Conservation (phyloP, 2,888 invertebrate species). For the Cepaea hortensis region DNA sequence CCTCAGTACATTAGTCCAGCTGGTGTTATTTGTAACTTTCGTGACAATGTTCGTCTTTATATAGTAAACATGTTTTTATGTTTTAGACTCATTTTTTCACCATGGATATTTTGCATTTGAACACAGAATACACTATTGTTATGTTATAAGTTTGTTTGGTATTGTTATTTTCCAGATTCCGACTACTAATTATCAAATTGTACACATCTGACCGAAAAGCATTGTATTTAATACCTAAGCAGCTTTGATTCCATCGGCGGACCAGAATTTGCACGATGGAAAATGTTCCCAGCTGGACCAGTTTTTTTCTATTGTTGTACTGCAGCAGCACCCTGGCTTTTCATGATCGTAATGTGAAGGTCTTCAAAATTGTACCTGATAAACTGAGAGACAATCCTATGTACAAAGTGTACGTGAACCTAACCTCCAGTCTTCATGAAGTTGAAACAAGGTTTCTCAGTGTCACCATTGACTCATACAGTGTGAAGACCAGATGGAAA, state of each 20-base stretch:
- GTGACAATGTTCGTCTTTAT: background rate
- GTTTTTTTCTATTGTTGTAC: background rate
- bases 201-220: no score
- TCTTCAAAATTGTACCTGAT: background rate
- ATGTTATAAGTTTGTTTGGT: background rate
- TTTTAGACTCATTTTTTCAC: background rate
- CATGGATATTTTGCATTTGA: background rate
- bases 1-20: no score
- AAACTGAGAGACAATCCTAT: background rate
- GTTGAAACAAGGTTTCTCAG: constrained; percentile 49
- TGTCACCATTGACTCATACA: constrained; percentile 51
- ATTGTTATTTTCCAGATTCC: background rate
- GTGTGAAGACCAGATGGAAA: constrained; percentile 46
- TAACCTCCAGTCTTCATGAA: constrained; percentile 4
- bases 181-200: no score
- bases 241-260: no score
- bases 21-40: no score
- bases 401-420: constrained; percentile 5
- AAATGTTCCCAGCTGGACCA: background rate
- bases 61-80: background rate
- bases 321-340: background rate
- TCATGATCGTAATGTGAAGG: background rate
- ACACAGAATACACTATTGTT: background rate
- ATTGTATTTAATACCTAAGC: no score
- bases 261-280: no score